Base-by-base conservation (phyloP, 1,140 invertebrate species). In the Onthophagus taurus region DNA sequence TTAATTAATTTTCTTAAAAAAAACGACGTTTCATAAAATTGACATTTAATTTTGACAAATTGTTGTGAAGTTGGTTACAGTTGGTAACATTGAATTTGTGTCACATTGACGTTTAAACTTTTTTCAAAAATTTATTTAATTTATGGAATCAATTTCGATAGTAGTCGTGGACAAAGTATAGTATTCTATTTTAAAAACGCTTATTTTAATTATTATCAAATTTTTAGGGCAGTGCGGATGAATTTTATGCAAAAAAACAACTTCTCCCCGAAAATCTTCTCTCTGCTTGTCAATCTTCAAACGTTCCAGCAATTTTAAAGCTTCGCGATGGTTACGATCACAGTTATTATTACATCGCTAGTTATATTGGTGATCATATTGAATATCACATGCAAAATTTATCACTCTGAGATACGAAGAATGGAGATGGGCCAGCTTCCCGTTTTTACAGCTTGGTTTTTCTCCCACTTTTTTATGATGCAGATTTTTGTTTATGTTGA, bases 341-440 rank as follows among this genome's bases (percentile, higher is more conserved):
- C 64, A 86, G 88, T 37, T 99, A 97, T 57, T 98, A 80, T 60
- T 98, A 95, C 59, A 88, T 99, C 51, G 71, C 89, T 2, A 82
- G 89, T 0, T 99, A 92, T 63, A 85, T 99, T 31, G 85, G 78
- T 33, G 92, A 98, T 59, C 96, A 99, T 67, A 78, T 99, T 50
- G 77, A 78, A 51, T 86, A 92, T 66, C 92, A 96, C 71, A 75
- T 81, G 9, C 84, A 76, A 74, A 5, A 31, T 31, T 7, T 26
- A 26, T 7, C 23, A n/a, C 23, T 26, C 23, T n/a, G n/a, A n/a
- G n/a, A n/a, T n/a, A n/a, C n/a, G n/a, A n/a, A n/a, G n/a, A n/a
- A n/a, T n/a, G n/a, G n/a, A n/a, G n/a, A n/a, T n/a, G n/a, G n/a
- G n/a, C n/a, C n/a, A n/a, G n/a, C n/a, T n/a, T n/a, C n/a, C n/a